Percentiles rank a stretch among this genome's conserved stretches.
These are phyloP conservation scores for Cromileptes altivelis DNA, from an alignment of 2,113 vertebrate species.

Conservation along the genomic window DNA sequence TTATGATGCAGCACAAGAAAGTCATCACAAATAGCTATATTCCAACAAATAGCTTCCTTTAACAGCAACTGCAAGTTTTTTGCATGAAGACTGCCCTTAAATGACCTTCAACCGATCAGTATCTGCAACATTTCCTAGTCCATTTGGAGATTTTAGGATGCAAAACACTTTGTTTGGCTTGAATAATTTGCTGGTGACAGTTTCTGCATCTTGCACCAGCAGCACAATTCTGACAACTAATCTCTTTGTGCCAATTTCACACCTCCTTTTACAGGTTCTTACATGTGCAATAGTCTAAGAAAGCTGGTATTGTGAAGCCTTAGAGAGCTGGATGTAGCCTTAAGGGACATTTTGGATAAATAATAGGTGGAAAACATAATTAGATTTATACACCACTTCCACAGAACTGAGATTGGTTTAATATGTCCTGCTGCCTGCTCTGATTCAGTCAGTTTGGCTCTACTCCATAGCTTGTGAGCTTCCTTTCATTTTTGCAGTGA, in stretches of 20 bases:
- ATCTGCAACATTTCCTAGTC: background rate
- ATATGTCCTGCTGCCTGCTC: background rate
- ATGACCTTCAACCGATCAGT: background rate
- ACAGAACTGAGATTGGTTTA: background rate
- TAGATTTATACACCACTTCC: background rate
- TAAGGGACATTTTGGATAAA: background rate
- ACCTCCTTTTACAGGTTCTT: conserved; percentile 59
- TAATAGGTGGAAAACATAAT: background rate
- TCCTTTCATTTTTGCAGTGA: background rate
- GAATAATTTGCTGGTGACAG: conserved; percentile 38
- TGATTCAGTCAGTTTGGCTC: background rate
- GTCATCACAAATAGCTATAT: background rate
- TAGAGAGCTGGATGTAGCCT: conserved; percentile 10
- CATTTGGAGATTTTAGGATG: background rate
- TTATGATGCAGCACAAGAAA: background rate
- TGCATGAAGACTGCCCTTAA: background rate
- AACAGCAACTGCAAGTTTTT: background rate
- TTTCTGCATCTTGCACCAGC: conserved; percentile 45
- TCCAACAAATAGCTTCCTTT: background rate
- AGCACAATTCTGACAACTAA: conserved; percentile 45
- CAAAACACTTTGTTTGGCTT: background rate
- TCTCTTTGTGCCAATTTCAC: conserved; percentile 62
- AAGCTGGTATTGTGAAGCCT: conserved; percentile 29
- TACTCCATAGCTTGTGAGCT: no score
- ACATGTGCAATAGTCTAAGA: conserved; percentile 26